phyloP scores from a whole-genome alignment of 2,113 vertebrate species.

The Saimiri boliviensis region DNA sequence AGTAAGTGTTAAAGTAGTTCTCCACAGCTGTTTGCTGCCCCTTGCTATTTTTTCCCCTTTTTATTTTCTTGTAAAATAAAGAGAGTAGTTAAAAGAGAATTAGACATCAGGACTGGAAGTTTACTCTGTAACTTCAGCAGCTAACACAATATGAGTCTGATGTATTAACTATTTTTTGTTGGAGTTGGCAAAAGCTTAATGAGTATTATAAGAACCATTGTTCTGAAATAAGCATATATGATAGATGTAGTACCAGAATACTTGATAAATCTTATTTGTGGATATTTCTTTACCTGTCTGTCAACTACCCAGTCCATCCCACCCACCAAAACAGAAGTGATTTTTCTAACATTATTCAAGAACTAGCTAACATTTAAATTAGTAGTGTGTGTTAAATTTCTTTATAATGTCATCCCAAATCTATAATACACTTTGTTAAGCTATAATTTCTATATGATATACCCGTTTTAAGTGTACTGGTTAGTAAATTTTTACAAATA shows the following conservation, averaged over 20 bases:
- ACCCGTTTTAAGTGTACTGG: background rate
- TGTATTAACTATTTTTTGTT: background rate
- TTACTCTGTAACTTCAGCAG: background rate
- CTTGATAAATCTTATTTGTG: background rate
- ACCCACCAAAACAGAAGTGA: background rate
- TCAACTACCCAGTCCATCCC: background rate
- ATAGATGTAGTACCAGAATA: background rate
- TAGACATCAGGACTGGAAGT: background rate
- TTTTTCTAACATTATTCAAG: constrained; percentile 10
- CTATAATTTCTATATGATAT: background rate
- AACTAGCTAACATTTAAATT: background rate
- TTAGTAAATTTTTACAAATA: background rate
- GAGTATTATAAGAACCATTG: background rate
- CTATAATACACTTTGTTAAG: background rate
- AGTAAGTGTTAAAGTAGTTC: background rate
- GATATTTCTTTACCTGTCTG: background rate
- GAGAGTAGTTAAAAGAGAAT: background rate
- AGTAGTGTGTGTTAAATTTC: background rate
- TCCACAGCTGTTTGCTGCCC: background rate
- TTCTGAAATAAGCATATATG: background rate
- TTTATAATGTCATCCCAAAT: background rate
- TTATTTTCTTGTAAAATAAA: background rate
- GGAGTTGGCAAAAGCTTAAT: background rate
- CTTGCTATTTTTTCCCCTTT: background rate
- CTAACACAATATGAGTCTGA: background rate